These are phyloP conservation scores for Lithodes maja DNA, from an alignment of 2,888 invertebrate genomes.

Conservation along the genomic window DNA sequence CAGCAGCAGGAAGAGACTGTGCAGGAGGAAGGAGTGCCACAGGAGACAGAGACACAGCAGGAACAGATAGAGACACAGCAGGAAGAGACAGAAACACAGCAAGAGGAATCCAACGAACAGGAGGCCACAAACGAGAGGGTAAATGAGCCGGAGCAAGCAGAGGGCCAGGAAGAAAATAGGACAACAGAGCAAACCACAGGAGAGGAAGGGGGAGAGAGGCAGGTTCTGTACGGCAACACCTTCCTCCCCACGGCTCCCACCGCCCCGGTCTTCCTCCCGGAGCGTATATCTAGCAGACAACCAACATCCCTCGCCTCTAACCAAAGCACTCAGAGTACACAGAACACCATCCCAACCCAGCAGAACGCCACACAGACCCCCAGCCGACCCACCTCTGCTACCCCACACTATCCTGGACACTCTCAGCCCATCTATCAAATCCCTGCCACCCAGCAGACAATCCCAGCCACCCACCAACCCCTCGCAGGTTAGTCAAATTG, in stretches of 20 bases:
- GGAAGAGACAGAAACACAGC: background rate
- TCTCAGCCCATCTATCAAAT: background rate
- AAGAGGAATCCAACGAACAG: conserved; percentile 4
- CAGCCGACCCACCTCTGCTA: background rate
- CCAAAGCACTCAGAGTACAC: conserved; percentile 7
- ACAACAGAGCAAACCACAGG: background rate
- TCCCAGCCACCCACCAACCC: background rate
- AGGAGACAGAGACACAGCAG: background rate
- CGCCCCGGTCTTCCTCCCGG: conserved; percentile 62
- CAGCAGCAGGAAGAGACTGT: background rate
- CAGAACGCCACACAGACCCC: background rate
- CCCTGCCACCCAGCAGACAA: background rate
- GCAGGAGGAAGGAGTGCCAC: background rate
- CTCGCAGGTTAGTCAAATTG: background rate
- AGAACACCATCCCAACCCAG: background rate
- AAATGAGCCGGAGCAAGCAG: background rate
- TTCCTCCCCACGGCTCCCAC: conserved; percentile 58
- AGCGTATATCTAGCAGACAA: background rate
- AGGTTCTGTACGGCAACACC: conserved; percentile 55
- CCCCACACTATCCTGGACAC: conserved; percentile 26
- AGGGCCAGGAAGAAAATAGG: background rate
- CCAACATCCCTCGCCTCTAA: background rate
- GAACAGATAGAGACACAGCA: background rate
- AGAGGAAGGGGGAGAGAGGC: conserved; percentile 12
- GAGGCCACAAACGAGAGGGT: background rate